A percentile compares a stretch with the other conserved stretches of the same genome.
These are phyloP conservation scores for Strigops habroptila DNA, from an alignment of 2,113 vertebrate species.

Conservation along the genomic window DNA sequence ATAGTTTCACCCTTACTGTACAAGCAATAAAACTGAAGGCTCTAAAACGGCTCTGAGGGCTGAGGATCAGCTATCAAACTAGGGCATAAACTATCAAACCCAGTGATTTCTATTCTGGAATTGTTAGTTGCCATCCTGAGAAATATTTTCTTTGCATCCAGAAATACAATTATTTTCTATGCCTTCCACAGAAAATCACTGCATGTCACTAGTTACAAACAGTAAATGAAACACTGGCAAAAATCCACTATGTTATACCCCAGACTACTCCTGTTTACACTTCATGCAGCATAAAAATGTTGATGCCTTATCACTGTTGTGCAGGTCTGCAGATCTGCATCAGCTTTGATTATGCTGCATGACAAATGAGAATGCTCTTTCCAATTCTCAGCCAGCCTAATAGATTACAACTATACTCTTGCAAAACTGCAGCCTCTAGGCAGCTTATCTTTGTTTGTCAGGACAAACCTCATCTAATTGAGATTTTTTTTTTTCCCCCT, in stretches of 20 bases:
- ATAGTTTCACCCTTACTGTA: background rate
- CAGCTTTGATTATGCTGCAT: background rate
- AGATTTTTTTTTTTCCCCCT: background rate
- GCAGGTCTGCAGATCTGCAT: constrained; percentile 37
- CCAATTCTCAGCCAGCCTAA: background rate
- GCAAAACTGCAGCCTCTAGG: background rate
- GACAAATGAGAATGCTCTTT: background rate
- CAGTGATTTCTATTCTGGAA: background rate
- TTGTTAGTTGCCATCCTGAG: background rate
- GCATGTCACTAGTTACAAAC: background rate
- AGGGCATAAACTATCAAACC: background rate
- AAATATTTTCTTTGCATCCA: background rate
- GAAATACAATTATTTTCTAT: background rate
- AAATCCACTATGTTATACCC: background rate
- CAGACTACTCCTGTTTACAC: background rate
- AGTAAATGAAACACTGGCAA: constrained; percentile 5
- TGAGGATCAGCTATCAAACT: background rate
- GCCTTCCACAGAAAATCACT: background rate
- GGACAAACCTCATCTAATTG: background rate
- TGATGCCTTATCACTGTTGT: background rate
- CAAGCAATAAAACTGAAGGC: background rate
- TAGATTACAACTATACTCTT: background rate
- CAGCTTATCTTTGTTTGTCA: background rate
- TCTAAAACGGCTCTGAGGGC: background rate
- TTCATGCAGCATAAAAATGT: background rate